Conservation (phyloP, 2,888 invertebrate species). For the Hartigia nigra region DNA sequence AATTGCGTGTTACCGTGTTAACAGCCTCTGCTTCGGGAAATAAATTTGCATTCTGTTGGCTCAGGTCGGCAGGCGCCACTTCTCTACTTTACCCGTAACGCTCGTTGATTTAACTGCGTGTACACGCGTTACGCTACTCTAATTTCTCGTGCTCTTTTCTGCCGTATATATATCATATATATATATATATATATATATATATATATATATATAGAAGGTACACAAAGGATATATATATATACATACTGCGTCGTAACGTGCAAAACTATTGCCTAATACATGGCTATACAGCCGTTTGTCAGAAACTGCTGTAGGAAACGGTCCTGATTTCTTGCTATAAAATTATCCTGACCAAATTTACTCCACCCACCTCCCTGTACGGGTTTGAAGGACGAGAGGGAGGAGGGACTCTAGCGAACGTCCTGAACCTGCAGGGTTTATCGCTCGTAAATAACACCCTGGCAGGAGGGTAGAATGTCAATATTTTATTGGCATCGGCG, state of each 20-base stretch:
- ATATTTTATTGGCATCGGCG: conserved; percentile 24
- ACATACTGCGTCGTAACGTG: background rate
- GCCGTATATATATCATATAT: background rate
- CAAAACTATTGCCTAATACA: background rate
- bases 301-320: background rate
- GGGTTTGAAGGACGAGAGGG: too few relatives aligned
- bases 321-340: background rate
- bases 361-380: background rate
- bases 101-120: conserved; percentile 18
- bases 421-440: conserved; percentile 14
- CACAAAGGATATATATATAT: background rate
- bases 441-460: conserved; percentile 21
- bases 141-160: background rate
- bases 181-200: background rate
- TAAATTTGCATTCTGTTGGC: conserved; percentile 48
- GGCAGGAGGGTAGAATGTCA: conserved; percentile 17
- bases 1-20: conserved; percentile 48
- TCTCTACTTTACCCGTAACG: conserved; percentile 10
- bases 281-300: background rate
- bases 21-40: conserved; percentile 43
- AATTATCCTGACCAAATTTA: background rate
- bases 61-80: conserved; percentile 25
- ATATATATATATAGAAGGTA: background rate
- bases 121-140: background rate
- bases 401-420: conserved; percentile 7